Base-by-base conservation (phyloP, 1,140 invertebrate genomes). In the Bacillus rossius region DNA sequence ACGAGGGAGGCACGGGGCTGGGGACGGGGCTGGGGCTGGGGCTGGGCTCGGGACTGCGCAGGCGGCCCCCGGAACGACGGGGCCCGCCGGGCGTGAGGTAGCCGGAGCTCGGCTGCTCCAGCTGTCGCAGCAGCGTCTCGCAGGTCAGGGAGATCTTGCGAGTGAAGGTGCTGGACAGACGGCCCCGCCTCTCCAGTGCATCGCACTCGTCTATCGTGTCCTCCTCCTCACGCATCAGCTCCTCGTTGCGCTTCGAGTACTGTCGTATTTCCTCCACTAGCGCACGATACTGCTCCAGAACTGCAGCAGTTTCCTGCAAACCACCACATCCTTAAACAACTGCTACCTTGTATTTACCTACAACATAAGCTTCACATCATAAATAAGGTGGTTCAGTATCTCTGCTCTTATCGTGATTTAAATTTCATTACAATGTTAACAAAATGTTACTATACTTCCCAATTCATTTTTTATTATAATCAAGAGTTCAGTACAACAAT, bases 1-100 rank as follows among this genome's bases (percentile, higher is more conserved):
- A 83, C 20, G 78, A 75, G 52, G 75, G 77, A 8, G 81, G 78
- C 55, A 81, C 76, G 20, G 86, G 85, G 70, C 81, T 85, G 57
- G 84, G 81, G 59, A 83, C 79, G 20, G 86, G 86, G 37, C 84
- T 84, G 50, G 84, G 80, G 59, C 82, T 80, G 47, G 84, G 85
- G 64, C 81, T 84, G 22, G 85, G 84, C 49, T 81, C 81, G 42
- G 85, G 85, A 52, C 84, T 85, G 57, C 83, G 79, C 57, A 85
- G 73, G 47, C 83, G 77, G 25, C 79, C 75, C 40, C 78, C 75
- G 34, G 75, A 68, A 63, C 79, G 71, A 66, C 77, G 72, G 61
- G 74, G 71, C 3, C 29, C 17, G 10, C 22, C 43, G 2, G 38
- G 16, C 8, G 17, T 23, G 16, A 38, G 14, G 1, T 42, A 80